Evolutionary conservation across 2,113 vertebrate genomes (phyloP).

Genomic region (Dermatemys mawii): DNA sequence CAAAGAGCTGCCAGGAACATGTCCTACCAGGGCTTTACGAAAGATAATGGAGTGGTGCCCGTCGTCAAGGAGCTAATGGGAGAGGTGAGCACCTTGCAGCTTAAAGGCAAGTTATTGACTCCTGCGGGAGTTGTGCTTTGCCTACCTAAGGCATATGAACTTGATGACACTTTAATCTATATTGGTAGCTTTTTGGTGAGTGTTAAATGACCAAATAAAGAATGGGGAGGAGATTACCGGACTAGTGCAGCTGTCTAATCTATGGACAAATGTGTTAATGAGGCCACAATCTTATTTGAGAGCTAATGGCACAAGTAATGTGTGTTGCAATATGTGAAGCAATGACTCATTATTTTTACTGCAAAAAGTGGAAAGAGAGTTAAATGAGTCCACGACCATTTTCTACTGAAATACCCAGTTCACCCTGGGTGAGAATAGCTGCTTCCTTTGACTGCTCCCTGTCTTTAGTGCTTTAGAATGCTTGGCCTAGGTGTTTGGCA

Average conservation of each 20-base stretch:
- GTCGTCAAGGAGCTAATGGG: slow-evolving; percentile 93
- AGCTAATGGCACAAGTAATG: rapidly evolving
- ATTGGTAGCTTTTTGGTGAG: neutral
- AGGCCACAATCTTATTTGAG: neutral
- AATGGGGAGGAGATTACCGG: neutral
- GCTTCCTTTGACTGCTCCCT: neutral
- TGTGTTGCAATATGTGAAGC: rapidly evolving
- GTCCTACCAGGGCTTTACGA: slow-evolving; percentile 95
- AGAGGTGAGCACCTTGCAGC: slow-evolving; percentile 80
- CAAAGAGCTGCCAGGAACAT: slow-evolving; percentile 94
- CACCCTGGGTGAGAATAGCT: neutral
- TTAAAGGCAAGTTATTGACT: rapidly evolving
- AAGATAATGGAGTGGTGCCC: slow-evolving; percentile 88
- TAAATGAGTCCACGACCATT: neutral
- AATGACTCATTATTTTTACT: neutral
- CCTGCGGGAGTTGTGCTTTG: rapidly evolving
- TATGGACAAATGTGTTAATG: rapidly evolving
- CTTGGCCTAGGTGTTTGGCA: neutral
- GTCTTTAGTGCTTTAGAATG: neutral
- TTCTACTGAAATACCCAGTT: neutral
- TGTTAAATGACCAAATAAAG: neutral
- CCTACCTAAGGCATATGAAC: rapidly evolving
- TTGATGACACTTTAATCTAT: neutral
- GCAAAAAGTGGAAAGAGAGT: rapidly evolving
- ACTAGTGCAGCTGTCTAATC: neutral